Conservation (phyloP, 2,113 vertebrate species). For the Megaceryle maxima region DNA sequence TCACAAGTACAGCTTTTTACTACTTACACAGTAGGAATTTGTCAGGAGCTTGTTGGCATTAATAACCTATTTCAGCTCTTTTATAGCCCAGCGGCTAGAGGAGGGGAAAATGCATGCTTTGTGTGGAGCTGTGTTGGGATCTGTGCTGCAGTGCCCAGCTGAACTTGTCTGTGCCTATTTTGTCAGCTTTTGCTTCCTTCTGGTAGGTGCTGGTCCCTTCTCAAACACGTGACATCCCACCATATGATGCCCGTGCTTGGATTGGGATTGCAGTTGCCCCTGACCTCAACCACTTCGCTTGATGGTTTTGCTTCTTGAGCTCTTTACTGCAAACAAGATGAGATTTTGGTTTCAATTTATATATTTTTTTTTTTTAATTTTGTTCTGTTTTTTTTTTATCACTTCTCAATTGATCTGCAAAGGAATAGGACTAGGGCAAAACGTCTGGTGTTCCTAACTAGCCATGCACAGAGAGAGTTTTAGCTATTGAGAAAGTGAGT, state of each 20-base stretch:
- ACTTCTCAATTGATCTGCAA: not conserved
- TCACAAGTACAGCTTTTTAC: conserved; percentile 27
- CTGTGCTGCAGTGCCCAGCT: not conserved
- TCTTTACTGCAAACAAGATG: not conserved
- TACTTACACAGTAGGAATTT: conserved; percentile 42
- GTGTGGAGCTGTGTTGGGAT: not conserved
- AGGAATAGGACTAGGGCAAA: not conserved
- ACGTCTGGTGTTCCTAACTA: not conserved
- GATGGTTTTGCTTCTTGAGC: not conserved
- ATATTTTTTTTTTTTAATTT: not conserved
- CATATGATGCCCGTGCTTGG: not conserved
- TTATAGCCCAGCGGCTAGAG: conserved; percentile 18
- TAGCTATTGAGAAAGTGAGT: not conserved
- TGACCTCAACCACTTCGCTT: not conserved
- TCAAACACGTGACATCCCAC: not conserved
- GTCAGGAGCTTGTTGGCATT: conserved; percentile 46
- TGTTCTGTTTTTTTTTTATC: not conserved
- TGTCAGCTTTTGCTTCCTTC: not conserved
- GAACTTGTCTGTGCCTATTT: not conserved
- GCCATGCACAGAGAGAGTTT: not conserved
- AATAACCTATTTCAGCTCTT: conserved; percentile 38
- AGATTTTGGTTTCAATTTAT: not conserved
- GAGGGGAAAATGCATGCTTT: conserved; percentile 33
- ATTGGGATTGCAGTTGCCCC: not conserved
- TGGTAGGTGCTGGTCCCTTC: not conserved